A percentile compares a stretch with the other conserved stretches of the same genome.
These are phyloP conservation scores for Ptilodon capucinus DNA, from an alignment of 2,888 invertebrate species.

Conservation along the genomic window DNA sequence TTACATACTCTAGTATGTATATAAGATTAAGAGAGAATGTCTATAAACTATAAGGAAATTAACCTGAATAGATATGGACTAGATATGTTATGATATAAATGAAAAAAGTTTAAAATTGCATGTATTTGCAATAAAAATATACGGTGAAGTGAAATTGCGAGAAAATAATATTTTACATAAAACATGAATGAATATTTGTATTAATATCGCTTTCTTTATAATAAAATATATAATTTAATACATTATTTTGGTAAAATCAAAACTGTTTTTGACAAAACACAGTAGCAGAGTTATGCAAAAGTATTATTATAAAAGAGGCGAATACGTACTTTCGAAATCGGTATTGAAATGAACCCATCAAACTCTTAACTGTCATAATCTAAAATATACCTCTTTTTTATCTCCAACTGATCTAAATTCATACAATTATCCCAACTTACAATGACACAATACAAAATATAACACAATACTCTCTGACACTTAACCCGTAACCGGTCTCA, in stretches of 20 bases:
- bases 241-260: too few relatives aligned
- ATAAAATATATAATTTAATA: too few relatives aligned
- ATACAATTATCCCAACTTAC: conserved; percentile 30
- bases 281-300: too few relatives aligned
- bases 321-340: background rate
- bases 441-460: conserved; percentile 13
- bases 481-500: conserved; percentile 27
- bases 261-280: too few relatives aligned
- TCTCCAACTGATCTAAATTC: conserved; percentile 31
- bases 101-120: background rate
- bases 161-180: background rate
- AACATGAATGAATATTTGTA: background rate
- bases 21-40: background rate
- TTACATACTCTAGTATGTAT: too few relatives aligned
- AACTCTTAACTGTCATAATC: conserved; percentile 32
- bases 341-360: background rate
- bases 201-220: too few relatives aligned
- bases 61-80: background rate
- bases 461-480: conserved; percentile 13
- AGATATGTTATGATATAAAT: background rate
- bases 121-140: background rate
- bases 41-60: background rate
- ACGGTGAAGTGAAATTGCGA: background rate
- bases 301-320: too few relatives aligned
- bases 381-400: conserved; percentile 14